Conservation (phyloP, 2,113 vertebrate genomes). For the Lates calcarifer region DNA sequence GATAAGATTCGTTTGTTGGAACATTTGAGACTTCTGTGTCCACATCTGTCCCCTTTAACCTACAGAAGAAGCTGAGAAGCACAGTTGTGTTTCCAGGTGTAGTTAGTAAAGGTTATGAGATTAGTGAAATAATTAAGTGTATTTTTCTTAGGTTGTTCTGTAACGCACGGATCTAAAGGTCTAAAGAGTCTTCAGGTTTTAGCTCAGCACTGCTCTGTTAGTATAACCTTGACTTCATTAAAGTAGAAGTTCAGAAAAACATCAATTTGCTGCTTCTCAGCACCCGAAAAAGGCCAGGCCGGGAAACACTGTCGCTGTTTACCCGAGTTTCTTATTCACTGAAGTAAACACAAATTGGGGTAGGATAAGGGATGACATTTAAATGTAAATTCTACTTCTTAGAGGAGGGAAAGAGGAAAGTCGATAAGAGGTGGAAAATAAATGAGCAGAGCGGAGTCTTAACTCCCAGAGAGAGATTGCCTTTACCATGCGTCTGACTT, state of each 20-base stretch:
- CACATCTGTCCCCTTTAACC: too few species aligned
- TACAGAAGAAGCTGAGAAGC: too few species aligned
- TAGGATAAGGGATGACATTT: slow-evolving; percentile 50
- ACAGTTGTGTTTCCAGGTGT: too few species aligned
- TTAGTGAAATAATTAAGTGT: too few species aligned
- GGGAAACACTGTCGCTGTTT: slow-evolving; percentile 30
- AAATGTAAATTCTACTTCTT: slow-evolving; percentile 60
- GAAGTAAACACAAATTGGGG: slow-evolving; percentile 30
- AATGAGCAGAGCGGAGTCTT: slow-evolving; percentile 21
- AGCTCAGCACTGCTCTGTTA: too few species aligned
- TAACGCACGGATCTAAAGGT: too few species aligned
- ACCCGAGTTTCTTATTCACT: slow-evolving; percentile 22
- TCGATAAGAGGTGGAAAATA: slow-evolving; percentile 58
- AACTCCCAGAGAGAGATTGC: slow-evolving; percentile 19
- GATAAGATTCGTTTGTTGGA: too few species aligned
- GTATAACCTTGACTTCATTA: background rate
- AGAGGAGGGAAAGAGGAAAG: slow-evolving; percentile 21
- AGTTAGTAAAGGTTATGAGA: too few species aligned
- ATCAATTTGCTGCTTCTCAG: background rate
- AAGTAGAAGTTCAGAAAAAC: slow-evolving; percentile 16
- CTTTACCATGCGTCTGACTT: background rate
- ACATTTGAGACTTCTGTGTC: too few species aligned
- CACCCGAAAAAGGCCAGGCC: background rate
- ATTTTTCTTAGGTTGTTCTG: too few species aligned
- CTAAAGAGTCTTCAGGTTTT: too few species aligned